Base-by-base conservation (phyloP, 2,113 vertebrate species). In the Mesembrinibis cayennensis region DNA sequence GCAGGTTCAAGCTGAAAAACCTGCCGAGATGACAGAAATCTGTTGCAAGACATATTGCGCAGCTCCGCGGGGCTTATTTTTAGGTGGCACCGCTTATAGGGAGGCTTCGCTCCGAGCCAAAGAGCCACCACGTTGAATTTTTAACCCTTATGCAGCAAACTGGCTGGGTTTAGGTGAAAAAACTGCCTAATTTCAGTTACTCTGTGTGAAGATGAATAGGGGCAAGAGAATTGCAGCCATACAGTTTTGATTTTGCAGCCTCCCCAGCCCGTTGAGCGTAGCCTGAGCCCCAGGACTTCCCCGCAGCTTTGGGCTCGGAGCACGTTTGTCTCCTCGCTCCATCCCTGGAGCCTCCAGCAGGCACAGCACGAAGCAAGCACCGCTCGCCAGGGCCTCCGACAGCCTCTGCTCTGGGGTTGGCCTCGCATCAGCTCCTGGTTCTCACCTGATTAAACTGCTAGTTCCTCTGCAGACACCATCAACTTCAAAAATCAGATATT, bases 81-180 rank as follows among this genome's bases (percentile, higher is more conserved):
- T 23, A 70, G 50, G 73, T 25, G 70, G 18, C 73, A 21, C 1
- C 1, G 10, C 30, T 29, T 30, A 4, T 0, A 3, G 18, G 6
- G 26, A 73, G n/a, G 70, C 20, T 93, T 65, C 56, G 49, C 58
- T 52, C 69, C 26, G 6, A 1, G 0, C 5, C 45, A 16, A 59
- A 32, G 13, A n/a, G 26, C 7, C 63, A 11, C 29, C 18, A 0
- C 3, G 2, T 9, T 42, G 6, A 4, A 10, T 56, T 65, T 59
- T 52, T 47, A 76, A 72, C 52, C 29, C 29, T 49, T 30, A 5
- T 21, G 36, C 15, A 25, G 49, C 36, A 40, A 49, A 70, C 7
- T 7, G 50, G 7, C 34, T 58, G 8, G 3, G 0, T 14, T 1
- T 10, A 9, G 0, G 9, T 10, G 36, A 2, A 0, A 0, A 18